phyloP scores from a whole-genome alignment of 2,888 invertebrate genomes.

The Halictus quadricinctus region DNA sequence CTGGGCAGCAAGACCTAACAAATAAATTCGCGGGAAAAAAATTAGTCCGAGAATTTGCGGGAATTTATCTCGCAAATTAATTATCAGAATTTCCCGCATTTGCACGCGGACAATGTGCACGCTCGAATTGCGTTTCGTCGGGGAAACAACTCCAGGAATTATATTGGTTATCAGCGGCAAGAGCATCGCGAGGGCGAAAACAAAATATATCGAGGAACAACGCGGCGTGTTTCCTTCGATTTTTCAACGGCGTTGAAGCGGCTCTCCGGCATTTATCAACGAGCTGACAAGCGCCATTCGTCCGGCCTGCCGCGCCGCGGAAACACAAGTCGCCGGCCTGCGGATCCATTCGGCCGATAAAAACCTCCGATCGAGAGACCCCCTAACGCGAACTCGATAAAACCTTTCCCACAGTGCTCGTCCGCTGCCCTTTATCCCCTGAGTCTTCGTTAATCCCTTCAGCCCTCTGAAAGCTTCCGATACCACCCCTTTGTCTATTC shows the following conservation, averaged over 20 bases:
- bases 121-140: not conserved
- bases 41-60: no score
- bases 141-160: constrained; percentile 4
- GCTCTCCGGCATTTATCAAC: constrained; percentile 45
- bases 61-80: no score
- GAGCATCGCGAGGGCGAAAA: not conserved
- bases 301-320: constrained; percentile 7
- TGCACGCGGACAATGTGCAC: not conserved
- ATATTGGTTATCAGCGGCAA: constrained; percentile 3
- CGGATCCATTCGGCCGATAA: constrained; percentile 32
- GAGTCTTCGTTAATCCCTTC: not conserved
- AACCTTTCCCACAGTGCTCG: not conserved
- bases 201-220: constrained; percentile 13
- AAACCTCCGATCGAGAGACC: constrained; percentile 21
- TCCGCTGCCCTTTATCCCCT: not conserved
- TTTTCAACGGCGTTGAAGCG: constrained; percentile 38
- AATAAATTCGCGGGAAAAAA: no score
- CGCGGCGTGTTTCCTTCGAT: constrained; percentile 32
- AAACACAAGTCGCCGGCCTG: constrained; percentile 36
- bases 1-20: no score
- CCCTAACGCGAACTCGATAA: constrained; percentile 29
- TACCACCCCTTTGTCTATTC: not conserved
- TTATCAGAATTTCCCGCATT: not conserved
- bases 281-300: constrained; percentile 44
- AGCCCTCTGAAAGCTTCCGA: not conserved